These are phyloP conservation scores for Micronisus gabar DNA, from an alignment of 2,113 vertebrate genomes.

Conservation along the genomic window DNA sequence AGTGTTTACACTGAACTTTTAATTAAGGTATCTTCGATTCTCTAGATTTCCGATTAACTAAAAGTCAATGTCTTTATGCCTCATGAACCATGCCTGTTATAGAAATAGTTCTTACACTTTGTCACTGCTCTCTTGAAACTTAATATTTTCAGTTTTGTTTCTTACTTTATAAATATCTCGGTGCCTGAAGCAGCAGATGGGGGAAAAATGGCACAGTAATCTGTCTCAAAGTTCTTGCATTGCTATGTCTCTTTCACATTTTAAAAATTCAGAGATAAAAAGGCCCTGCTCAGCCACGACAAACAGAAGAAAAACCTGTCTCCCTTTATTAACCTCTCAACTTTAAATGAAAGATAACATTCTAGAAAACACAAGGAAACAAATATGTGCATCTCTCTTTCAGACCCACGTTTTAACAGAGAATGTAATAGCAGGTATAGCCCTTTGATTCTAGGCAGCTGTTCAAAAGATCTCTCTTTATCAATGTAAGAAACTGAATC, in stretches of 20 bases:
- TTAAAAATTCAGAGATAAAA: neutral
- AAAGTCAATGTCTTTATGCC: neutral
- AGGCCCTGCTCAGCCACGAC: neutral
- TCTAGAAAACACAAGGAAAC: neutral
- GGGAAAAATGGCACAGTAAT: neutral
- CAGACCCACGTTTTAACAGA: neutral
- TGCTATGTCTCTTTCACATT: neutral
- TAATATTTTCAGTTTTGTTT: slow-evolving; percentile 37
- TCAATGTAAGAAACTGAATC: neutral
- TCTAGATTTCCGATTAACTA: neutral
- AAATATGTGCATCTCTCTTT: neutral
- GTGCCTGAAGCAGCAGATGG: slow-evolving; percentile 11
- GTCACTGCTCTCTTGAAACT: slow-evolving; percentile 12
- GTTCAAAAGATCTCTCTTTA: neutral
- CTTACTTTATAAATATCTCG: slow-evolving; percentile 26
- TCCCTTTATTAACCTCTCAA: neutral
- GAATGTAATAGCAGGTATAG: neutral
- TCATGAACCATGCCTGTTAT: neutral
- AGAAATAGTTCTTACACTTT: slow-evolving; percentile 1
- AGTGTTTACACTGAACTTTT: neutral
- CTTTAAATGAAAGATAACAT: neutral
- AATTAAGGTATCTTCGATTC: slow-evolving; percentile 20
- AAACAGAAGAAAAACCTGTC: neutral
- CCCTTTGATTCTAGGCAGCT: neutral
- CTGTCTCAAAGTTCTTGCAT: neutral